Evolutionary conservation across 2,797 vertebrate genomes (phyloP).

Genomic region (Cygnus olor): DNA sequence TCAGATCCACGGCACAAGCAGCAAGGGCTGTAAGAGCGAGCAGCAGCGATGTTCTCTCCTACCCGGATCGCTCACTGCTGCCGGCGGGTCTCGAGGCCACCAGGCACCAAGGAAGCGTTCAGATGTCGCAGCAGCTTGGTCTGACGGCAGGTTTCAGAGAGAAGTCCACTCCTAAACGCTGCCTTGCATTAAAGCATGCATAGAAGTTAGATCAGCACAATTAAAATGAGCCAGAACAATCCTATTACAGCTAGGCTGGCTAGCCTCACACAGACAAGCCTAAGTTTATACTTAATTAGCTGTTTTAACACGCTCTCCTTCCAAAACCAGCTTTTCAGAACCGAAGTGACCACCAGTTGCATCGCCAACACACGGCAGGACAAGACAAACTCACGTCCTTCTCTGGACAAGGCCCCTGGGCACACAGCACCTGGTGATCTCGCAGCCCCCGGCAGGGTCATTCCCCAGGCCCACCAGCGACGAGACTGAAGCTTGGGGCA

Average conservation of each 20-base stretch:
- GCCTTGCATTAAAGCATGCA: not conserved
- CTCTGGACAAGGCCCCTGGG: not conserved
- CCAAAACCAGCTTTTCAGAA: not conserved
- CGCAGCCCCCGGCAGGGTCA: not conserved
- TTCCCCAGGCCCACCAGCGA: not conserved
- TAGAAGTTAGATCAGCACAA: not conserved
- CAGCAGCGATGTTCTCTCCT: not conserved
- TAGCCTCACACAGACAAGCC: slow-evolving; percentile 4
- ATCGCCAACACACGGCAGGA: not conserved
- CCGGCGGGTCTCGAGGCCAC: not conserved
- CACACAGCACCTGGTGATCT: not conserved
- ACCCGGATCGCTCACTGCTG: not conserved
- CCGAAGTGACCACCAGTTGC: not conserved
- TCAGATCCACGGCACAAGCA: not conserved
- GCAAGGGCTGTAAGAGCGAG: not conserved
- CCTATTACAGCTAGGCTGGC: slow-evolving; percentile 30
- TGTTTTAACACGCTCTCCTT: not conserved
- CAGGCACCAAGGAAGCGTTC: not conserved
- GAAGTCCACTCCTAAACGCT: not conserved
- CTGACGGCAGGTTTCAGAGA: not conserved
- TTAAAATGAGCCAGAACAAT: slow-evolving; percentile 19
- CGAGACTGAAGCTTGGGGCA: not conserved
- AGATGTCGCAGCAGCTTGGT: not conserved
- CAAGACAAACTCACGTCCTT: not conserved
- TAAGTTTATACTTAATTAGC: slow-evolving; percentile 18